phyloP scores from a whole-genome alignment of 1,140 invertebrate genomes.

The Meloidogyne chitwoodi region DNA sequence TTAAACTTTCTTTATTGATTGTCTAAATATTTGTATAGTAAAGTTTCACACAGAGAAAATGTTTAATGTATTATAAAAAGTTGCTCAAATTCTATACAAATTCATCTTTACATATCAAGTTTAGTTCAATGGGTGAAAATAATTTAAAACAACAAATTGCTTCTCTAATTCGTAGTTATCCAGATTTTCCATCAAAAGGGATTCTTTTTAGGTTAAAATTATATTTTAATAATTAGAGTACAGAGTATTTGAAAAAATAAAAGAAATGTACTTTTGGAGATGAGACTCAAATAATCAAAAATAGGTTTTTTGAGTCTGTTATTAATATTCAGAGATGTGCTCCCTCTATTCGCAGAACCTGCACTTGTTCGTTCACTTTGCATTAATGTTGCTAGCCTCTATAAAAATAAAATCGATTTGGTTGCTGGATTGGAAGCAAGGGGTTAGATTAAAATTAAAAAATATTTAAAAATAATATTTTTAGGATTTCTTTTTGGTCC shows the following conservation, averaged over 20 bases:
- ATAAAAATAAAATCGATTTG: conserved; percentile 19
- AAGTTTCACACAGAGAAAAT: no score
- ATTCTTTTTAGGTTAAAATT: conserved; percentile 8
- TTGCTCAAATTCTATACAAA: not conserved
- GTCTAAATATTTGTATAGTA: not conserved
- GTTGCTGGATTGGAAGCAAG: conserved; percentile 24
- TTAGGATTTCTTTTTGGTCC: conserved; percentile 33
- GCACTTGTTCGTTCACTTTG: conserved; percentile 17
- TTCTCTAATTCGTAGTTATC: not conserved
- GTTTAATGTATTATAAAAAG: not conserved
- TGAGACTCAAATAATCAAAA: not conserved
- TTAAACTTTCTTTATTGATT: not conserved
- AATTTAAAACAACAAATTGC: conserved; percentile 5
- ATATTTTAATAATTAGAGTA: not conserved
- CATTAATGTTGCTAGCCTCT: not conserved
- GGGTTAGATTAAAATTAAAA: conserved; percentile 6
- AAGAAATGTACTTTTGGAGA: not conserved
- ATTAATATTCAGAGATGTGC: conserved; percentile 15
- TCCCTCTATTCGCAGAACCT: conserved; percentile 21
- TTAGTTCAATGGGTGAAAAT: not conserved
- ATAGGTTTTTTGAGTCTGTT: not conserved
- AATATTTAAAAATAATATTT: not conserved
- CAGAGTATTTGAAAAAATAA: not conserved
- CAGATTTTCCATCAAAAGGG: conserved; percentile 12
- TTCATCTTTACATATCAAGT: not conserved